A percentile compares a stretch with the other conserved stretches of the same genome.
These are phyloP conservation scores for Crypturellus tataupa DNA, from an alignment of 2,797 vertebrate genomes.

Conservation along the genomic window DNA sequence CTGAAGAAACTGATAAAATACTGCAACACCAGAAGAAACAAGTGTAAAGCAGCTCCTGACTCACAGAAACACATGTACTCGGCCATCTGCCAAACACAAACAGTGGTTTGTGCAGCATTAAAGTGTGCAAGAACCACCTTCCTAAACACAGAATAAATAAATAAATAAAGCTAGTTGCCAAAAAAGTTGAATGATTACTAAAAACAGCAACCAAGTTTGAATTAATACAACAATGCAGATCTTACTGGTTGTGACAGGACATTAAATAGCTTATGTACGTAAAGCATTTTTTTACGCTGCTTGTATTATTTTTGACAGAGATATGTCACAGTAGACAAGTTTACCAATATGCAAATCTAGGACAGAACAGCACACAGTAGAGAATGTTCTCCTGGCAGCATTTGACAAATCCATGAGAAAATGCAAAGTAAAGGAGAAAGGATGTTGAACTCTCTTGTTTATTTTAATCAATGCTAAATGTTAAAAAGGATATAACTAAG, in stretches of 20 bases:
- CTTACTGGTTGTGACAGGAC: not conserved
- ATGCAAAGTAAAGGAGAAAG: not conserved
- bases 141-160: not conserved
- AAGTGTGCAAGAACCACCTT: not conserved
- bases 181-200: not conserved
- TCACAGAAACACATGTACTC: not conserved
- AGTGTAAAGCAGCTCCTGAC: not conserved
- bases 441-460: not conserved
- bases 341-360: not conserved
- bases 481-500: too few species aligned
- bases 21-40: not conserved
- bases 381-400: not conserved
- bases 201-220: not conserved
- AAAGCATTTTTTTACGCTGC: not conserved
- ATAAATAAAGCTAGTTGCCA: not conserved
- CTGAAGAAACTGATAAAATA: not conserved
- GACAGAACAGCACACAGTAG: not conserved
- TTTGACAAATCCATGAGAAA: not conserved
- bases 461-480: too few species aligned
- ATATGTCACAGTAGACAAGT: not conserved
- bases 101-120: fast-evolving
- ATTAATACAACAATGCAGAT: not conserved
- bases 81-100: not conserved
- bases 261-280: not conserved
- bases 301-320: not conserved